phyloP scores from a whole-genome alignment of 2,888 invertebrate genomes.

The Metacarcinus magister region DNA sequence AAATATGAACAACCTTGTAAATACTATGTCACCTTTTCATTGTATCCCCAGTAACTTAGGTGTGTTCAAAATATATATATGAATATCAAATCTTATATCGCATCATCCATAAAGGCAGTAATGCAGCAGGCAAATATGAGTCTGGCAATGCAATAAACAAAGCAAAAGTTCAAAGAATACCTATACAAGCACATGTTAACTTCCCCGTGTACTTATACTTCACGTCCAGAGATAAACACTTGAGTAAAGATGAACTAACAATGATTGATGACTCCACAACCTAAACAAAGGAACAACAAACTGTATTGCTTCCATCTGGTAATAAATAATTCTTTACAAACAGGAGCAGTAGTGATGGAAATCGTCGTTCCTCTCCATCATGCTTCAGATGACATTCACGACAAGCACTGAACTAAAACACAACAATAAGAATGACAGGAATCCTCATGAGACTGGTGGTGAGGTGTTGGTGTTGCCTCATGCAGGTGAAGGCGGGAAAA shows the following conservation, averaged over 20 bases:
- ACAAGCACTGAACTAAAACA: constrained; percentile 11
- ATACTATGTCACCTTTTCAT: not conserved
- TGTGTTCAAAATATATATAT: not conserved
- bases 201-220: not conserved
- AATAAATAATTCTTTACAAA: not conserved
- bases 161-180: not conserved
- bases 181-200: not conserved
- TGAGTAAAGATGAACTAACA: not conserved
- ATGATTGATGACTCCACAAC: not conserved
- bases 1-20: not conserved
- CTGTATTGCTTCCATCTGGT: not conserved
- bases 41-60: not conserved
- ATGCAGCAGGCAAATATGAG: not conserved
- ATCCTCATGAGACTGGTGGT: not conserved
- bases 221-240: not conserved
- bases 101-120: not conserved
- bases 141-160: constrained; percentile 20
- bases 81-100: not conserved
- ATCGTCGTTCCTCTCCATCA: not conserved
- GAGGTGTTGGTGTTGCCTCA: constrained; percentile 44
- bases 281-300: not conserved
- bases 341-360: not conserved
- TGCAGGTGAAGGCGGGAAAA: not conserved
- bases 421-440: not conserved
- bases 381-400: constrained; percentile 32